Evolutionary conservation across 2,888 invertebrate genomes (phyloP), one percentile per base, ranked within the genome.

Genomic region (Piscicola geometra): DNA sequence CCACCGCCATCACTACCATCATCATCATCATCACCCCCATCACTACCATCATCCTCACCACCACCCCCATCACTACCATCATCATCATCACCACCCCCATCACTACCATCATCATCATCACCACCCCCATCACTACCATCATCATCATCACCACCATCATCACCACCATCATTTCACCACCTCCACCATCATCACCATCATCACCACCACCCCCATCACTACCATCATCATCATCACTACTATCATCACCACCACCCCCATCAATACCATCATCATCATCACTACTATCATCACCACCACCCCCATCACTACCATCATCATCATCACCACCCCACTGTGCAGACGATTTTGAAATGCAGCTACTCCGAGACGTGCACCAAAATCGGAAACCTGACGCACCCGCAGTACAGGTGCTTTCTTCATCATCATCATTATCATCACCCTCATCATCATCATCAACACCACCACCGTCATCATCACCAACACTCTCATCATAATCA

Each of bases 101-200:
- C 15, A 41, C 15, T 41, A 9, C 15, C 15, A 41, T 41, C 15
- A 41, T 41, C 15, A 41, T 41, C 15, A 9, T 41, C 15, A 41
- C 15, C 15, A 41, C 15, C 15, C 5, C 15, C 15, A 41, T 41
- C 15, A 41, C 15, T 41, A 41, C 15, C 15, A 41, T n/a, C 41
- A 35, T 70, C 36, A n/a, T 70, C n/a, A n/a, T 36, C 70, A 3
- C 21, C 64, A 12, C 21, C 64, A 12, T 64, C 64, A 12, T 64
- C 64, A 12, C 9, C 30, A 9, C 64, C 41, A 5, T 5, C 15
- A 5, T 41, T 41, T 41, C 5, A 41, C 5, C 41, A 9, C 41
- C 15, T 41, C 41, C 5, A 41, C 5, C 41, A 5, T 41, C 15
- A 9, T 21, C n/a, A 56, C 9, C 60, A 56, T 3, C 3, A 15